Percentiles rank a stretch among this genome's conserved stretches.
Conservation (phyloP, 2,797 vertebrate species). For the Siniperca undulata region DNA sequence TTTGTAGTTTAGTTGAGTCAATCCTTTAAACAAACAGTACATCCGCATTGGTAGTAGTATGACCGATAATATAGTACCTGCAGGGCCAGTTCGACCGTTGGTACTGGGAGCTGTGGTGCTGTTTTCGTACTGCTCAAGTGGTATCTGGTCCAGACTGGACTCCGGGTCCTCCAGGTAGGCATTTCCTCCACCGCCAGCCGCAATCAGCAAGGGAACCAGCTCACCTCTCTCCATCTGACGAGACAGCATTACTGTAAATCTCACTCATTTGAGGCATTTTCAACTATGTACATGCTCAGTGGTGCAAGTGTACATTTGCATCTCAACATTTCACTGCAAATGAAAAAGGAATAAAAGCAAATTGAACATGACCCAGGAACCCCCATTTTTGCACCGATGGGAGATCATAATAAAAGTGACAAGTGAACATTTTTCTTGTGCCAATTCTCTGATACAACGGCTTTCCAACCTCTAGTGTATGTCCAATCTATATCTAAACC, state of each 20-base stretch:
- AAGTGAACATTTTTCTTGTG: conserved; percentile 7
- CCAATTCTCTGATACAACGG: conserved; percentile 4
- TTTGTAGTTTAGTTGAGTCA: neutral
- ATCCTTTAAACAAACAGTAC: neutral
- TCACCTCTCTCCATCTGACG: conserved; percentile 82
- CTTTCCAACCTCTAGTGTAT: conserved; percentile 3
- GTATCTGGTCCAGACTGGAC: conserved; percentile 76
- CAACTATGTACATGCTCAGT: neutral
- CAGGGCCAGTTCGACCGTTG: conserved; percentile 87
- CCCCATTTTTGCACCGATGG: neutral
- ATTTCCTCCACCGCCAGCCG: conserved; percentile 93
- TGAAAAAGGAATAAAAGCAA: neutral
- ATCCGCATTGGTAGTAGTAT: neutral
- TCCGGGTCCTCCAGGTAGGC: conserved; percentile 90
- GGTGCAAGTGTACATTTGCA: neutral
- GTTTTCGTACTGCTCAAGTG: conserved; percentile 90
- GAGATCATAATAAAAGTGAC: neutral
- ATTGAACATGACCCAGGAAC: neutral
- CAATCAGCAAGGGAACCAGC: conserved; percentile 90
- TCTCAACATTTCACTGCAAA: neutral
- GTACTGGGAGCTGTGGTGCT: conserved; percentile 83
- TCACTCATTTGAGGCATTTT: neutral
- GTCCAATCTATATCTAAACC: conserved; percentile 10
- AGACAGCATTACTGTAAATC: conserved; percentile 14
- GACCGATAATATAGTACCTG: conserved; percentile 81